Base-by-base conservation (phyloP, 2,888 invertebrate genomes). In the Drosophila hamatofila region DNA sequence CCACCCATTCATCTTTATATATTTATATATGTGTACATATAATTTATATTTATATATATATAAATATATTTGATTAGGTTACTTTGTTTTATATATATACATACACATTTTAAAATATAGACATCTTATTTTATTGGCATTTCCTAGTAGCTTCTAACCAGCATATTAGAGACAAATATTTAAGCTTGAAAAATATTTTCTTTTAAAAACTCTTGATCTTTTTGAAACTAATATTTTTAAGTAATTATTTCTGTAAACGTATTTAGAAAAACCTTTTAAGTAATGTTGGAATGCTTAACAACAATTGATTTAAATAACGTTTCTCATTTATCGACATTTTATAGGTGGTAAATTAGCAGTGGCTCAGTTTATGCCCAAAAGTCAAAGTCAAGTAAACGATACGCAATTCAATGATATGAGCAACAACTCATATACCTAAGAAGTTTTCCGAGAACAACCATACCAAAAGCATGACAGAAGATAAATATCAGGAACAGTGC, bases 291-390 rank as follows among this genome's bases (percentile, higher is more conserved):
- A 71, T 81, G 60, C 58, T 66, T 63, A 73, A 67, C 46, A 59
- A 49, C 63, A 83, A 83, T 68, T 80, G 68, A 82, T 86, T 81
- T 78, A 82, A 90, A 91, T 90, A 89, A 88, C 81, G 75, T 90
- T 91, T 91, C 90, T 91, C 84, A 91, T 91, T 91, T 87, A 83
- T 86, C 89, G 84, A 87, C 88, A 91, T 90, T 90, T 91, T 91
- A 89, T 91, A 91, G 91, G 91, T 91, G 82, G 78, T 90, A 90
- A 91, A 81, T 84, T 89, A 88, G 90, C 82, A 90, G 87, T 79
- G 79, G 82, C 86, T 88, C 88, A 86, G 78, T 88, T 78, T 87
- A 86, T 87, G 75, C 86, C 91, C 89, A 84, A 88, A 82, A 81
- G 67, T 80, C 84, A 89, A 85, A 84, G 80, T 89, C 90, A 89